Evolutionary conservation across 2,113 vertebrate genomes (phyloP).

Genomic region (Sylvietta virens): DNA sequence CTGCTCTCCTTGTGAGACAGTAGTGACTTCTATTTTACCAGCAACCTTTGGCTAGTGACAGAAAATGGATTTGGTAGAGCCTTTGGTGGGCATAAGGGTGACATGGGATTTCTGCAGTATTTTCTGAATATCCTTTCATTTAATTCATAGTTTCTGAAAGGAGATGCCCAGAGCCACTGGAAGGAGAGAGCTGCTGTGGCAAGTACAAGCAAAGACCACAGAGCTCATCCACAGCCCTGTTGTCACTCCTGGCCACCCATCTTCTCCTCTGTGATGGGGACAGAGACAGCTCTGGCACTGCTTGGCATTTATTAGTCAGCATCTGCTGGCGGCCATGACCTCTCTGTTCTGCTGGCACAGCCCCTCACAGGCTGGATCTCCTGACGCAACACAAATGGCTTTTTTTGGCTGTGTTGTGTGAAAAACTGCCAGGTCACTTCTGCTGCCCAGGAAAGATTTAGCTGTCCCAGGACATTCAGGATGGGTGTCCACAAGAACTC

Average conservation of each 20-base stretch:
- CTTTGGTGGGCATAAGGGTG: neutral
- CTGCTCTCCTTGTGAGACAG: neutral
- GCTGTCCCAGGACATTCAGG: neutral
- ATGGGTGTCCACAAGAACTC: accelerated
- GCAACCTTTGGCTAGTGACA: neutral
- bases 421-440: neutral
- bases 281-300: neutral
- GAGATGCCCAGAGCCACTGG: neutral
- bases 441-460: neutral
- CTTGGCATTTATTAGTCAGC: neutral
- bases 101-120: neutral
- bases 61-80: neutral
- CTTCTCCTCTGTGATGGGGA: neutral
- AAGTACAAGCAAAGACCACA: neutral
- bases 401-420: neutral
- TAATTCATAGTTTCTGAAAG: neutral
- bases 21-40: neutral
- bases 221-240: too few relatives aligned
- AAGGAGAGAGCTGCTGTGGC: accelerated
- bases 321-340: neutral
- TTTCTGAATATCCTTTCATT: neutral
- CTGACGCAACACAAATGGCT: neutral
- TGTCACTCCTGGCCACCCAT: neutral
- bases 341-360: neutral
- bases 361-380: neutral